A percentile compares a stretch with the other conserved stretches of the same genome.
Conservation (phyloP, 2,797 vertebrate genomes). For the Cossypha dichroa region DNA sequence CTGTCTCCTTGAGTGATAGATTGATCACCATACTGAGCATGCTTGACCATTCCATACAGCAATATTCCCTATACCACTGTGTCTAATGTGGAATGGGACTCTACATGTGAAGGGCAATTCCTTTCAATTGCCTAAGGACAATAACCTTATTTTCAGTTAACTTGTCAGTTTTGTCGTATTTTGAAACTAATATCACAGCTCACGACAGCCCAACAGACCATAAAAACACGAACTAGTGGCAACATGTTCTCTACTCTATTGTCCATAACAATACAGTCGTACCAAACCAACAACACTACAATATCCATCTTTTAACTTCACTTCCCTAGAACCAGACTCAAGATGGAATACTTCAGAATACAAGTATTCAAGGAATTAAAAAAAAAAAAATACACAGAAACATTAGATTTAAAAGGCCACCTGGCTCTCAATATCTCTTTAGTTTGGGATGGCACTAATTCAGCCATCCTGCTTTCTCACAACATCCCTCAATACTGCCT, state of each 20-base stretch:
- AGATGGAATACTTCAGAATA: not conserved
- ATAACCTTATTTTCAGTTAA: not conserved
- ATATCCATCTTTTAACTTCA: not conserved
- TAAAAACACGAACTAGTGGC: accelerated
- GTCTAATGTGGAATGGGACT: not conserved
- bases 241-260: not conserved
- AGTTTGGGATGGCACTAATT: not conserved
- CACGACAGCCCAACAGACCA: not conserved
- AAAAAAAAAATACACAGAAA: not conserved
- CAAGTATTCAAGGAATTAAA: not conserved
- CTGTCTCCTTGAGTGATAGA: not conserved
- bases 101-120: not conserved
- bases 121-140: not conserved
- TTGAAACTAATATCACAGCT: not conserved
- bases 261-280: not conserved
- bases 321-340: not conserved
- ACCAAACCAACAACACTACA: not conserved
- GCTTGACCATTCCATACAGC: not conserved
- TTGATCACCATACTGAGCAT: not conserved
- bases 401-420: not conserved
- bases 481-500: not conserved
- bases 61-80: not conserved
- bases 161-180: not conserved
- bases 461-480: not conserved
- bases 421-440: not conserved